phyloP scores from a whole-genome alignment of 2,113 vertebrate genomes.

The Tragelaphus scriptus region DNA sequence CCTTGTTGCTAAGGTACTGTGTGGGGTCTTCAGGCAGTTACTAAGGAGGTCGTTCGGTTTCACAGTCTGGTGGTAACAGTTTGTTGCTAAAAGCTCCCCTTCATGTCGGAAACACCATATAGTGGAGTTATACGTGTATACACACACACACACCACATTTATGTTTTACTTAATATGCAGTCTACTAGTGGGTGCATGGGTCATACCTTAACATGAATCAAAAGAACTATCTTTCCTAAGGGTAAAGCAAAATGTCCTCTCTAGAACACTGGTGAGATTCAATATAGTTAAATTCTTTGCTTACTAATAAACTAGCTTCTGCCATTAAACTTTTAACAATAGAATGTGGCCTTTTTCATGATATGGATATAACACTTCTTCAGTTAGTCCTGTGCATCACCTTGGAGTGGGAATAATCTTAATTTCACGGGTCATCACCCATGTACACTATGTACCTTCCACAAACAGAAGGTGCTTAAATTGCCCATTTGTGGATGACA shows the following conservation, averaged over 20 bases:
- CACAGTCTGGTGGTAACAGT: neutral
- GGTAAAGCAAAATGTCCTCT: neutral
- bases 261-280: neutral
- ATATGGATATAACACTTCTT: neutral
- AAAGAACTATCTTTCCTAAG: neutral
- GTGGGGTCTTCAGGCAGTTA: neutral
- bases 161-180: neutral
- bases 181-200: neutral
- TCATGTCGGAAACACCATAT: neutral
- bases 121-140: neutral
- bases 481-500: neutral
- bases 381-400: constrained; percentile 5
- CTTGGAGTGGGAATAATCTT: constrained; percentile 65
- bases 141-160: neutral
- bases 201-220: neutral
- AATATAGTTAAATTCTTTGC: neutral
- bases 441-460: neutral
- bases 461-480: neutral
- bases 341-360: neutral
- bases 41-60: neutral
- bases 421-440: constrained; percentile 72
- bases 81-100: neutral
- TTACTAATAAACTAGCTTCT: neutral
- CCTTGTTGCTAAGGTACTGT: neutral
- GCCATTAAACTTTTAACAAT: neutral